Percentiles rank a stretch among this genome's conserved stretches.
phyloP scores from a whole-genome alignment of 2,113 vertebrate species.

The Ptychochromis oligacanthus region DNA sequence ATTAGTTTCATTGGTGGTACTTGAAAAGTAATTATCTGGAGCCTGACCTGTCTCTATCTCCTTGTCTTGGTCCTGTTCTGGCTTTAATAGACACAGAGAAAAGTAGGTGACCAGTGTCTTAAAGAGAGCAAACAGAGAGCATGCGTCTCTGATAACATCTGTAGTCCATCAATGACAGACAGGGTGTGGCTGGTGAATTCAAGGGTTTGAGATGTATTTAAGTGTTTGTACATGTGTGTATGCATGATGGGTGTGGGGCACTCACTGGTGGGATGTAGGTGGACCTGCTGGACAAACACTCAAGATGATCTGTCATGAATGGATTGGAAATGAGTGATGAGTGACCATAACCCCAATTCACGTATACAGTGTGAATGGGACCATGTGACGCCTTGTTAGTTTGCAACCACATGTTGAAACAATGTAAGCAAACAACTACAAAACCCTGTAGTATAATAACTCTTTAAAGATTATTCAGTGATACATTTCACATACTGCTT shows the following conservation, averaged over 20 bases:
- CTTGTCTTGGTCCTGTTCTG: not conserved
- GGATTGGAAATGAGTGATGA: conserved; percentile 19
- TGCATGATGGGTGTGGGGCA: conserved; percentile 29
- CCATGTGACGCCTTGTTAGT: not conserved
- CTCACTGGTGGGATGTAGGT: conserved; percentile 11
- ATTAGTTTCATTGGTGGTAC: not conserved
- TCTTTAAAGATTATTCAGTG: conserved; percentile 4
- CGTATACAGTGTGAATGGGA: conserved; percentile 28
- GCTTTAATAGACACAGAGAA: conserved; percentile 27
- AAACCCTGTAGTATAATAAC: not conserved
- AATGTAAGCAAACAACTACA: conserved; percentile 2
- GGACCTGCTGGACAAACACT: conserved; percentile 47
- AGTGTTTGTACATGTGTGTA: conserved; percentile 26
- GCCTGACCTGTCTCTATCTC: conserved; percentile 20
- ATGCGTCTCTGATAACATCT: conserved; percentile 69
- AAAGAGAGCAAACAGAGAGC: conserved; percentile 64
- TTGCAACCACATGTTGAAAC: not conserved
- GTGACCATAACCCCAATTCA: conserved; percentile 9
- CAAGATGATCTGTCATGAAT: conserved; percentile 36
- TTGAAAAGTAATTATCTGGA: conserved; percentile 37
- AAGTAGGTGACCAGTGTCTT: conserved; percentile 34
- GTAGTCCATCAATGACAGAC: conserved; percentile 69
- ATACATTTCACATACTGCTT: not conserved
- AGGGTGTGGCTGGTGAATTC: conserved; percentile 46
- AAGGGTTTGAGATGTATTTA: conserved; percentile 16